Evolutionary conservation across 2,797 vertebrate genomes (phyloP), one percentile per base, ranked within the genome.

Genomic region (Antennarius maculatus): DNA sequence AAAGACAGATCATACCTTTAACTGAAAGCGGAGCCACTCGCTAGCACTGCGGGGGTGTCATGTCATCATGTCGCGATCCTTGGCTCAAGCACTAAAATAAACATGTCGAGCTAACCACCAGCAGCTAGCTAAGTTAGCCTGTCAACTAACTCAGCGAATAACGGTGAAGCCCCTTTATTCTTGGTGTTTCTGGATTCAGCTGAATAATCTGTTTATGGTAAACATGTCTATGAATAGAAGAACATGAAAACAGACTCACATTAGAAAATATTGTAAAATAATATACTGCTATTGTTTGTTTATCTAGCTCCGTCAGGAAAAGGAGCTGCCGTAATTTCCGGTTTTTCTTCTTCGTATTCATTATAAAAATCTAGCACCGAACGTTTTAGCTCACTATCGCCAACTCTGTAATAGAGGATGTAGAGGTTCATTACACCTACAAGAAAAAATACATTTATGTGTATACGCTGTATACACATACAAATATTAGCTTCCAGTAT

Each of bases 41-140:
- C 54, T 67, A 72, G 58, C 74, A 53, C 67, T 39, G 77, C 61
- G 46, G 52, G 54, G 51, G 72, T 71, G 75, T 86, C 87, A 87
- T 75, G 90, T 82, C 92, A 88, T 93, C 90, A 92, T 80, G 81
- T 91, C 89, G 84, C 67, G 78, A 83, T 88, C 51, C 80, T 82
- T 91, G 79, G 66, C 31, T 63, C 59, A 57, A 65, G 64, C 56
- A 74, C 66, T 67, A 82, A 71, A 83, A 84, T 76, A 87, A 89
- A 91, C 89, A 92, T 91, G 80, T 82, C 78, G 63, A 75, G 85
- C 79, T 82, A 81, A 82, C 68, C 18, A 49, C 74, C 67, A 18
- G 17, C 28, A 34, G 70, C 68, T 58, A 68, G 60, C 74, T 54
- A 7, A 68, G 9, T 34, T 39, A 39, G 37, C 37, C 37, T 39